Percentiles rank a stretch among this genome's conserved stretches.
phyloP scores from a whole-genome alignment of 2,797 vertebrate species.

The Neopelma chrysocephalum region DNA sequence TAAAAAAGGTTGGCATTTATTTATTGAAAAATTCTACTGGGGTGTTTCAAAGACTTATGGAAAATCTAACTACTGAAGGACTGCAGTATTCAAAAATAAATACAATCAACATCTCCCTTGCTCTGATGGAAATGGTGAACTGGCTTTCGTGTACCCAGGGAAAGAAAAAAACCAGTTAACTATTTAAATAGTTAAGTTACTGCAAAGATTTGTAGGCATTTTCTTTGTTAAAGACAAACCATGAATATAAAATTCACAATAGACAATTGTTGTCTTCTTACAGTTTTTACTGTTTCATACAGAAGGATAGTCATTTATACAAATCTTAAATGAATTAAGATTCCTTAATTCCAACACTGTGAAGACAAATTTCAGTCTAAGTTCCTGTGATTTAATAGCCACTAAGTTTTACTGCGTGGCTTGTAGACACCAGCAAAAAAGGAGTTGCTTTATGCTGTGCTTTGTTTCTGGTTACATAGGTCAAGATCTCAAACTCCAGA shows the following conservation, averaged over 20 bases:
- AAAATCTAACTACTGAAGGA: neutral
- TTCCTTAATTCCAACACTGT: neutral
- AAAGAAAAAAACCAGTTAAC: neutral
- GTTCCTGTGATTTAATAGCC: neutral
- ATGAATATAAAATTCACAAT: neutral
- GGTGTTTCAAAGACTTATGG: neutral
- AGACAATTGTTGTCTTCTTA: neutral
- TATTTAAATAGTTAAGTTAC: neutral
- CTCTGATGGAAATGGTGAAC: neutral
- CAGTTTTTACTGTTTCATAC: neutral
- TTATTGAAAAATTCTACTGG: neutral
- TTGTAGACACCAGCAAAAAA: neutral
- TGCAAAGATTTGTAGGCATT: neutral
- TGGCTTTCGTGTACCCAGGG: neutral
- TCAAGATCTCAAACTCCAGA: neutral
- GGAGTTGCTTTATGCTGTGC: neutral
- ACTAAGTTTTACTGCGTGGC: neutral
- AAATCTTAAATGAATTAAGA: neutral
- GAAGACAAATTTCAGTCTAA: neutral
- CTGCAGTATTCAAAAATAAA: neutral
- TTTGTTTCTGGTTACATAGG: neutral
- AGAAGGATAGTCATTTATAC: neutral
- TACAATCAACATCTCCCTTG: neutral
- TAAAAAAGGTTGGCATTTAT: neutral
- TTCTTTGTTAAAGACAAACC: neutral